Percentiles rank a stretch among this genome's conserved stretches.
Evolutionary conservation across 1,140 invertebrate genomes (phyloP).

Genomic region (Penaeus indicus): DNA sequence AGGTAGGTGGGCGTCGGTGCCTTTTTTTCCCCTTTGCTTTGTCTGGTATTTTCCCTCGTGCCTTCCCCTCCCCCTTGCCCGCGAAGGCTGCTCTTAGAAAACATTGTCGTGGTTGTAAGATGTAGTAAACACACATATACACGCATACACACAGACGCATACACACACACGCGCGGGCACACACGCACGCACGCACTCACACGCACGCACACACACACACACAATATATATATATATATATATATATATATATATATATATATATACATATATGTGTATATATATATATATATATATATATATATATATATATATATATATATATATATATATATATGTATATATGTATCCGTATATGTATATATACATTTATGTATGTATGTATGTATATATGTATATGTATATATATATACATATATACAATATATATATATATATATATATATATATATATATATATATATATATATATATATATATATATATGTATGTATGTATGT

Average conservation of each 20-base stretch:
- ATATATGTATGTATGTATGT: not conserved
- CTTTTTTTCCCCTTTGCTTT: too few relatives aligned
- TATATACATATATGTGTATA: slow-evolving; percentile 13
- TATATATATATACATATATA: slow-evolving; percentile 8
- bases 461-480: slow-evolving; percentile 3
- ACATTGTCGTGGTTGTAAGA: too few relatives aligned
- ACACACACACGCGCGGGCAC: not conserved
- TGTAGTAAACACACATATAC: not conserved
- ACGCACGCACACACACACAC: not conserved
- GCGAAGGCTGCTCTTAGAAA: too few relatives aligned
- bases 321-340: slow-evolving; percentile 17
- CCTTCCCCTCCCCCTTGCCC: too few relatives aligned
- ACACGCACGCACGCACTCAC: not conserved
- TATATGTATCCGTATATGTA: slow-evolving; percentile 3
- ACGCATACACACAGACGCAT: not conserved
- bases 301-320: slow-evolving; percentile 1
- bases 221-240: not conserved
- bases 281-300: not conserved
- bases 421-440: too few relatives aligned
- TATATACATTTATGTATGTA: slow-evolving; percentile 7
- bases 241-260: slow-evolving; percentile 17
- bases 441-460: too few relatives aligned
- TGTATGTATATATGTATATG: slow-evolving; percentile 12
- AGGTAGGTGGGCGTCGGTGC: too few relatives aligned
- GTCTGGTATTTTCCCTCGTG: too few relatives aligned